phyloP scores from a whole-genome alignment of 1,140 invertebrate genomes.

The Prorops nasuta region DNA sequence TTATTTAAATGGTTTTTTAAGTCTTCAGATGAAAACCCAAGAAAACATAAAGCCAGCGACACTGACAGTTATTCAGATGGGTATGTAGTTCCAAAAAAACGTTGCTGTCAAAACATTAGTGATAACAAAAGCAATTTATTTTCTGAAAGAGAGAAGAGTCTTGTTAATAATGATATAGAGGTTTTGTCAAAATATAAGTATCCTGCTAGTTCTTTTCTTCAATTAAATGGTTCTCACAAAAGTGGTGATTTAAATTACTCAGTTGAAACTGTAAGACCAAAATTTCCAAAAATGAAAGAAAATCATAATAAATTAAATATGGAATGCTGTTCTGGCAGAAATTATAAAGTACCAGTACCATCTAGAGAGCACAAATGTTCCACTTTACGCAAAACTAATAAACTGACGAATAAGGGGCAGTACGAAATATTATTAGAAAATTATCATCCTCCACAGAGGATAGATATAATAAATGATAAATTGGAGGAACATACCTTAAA shows the following conservation, averaged over 20 bases:
- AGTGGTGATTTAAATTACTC: conserved; percentile 13
- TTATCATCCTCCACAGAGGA: conserved; percentile 30
- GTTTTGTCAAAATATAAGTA: conserved; percentile 12
- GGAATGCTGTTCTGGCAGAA: conserved; percentile 7
- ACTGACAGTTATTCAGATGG: conserved; percentile 6
- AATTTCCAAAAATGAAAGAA: not conserved
- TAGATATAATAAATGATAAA: conserved; percentile 22
- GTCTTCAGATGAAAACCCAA: conserved; percentile 34
- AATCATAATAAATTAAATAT: conserved; percentile 15
- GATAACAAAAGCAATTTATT: conserved; percentile 3
- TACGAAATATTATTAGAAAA: conserved; percentile 42
- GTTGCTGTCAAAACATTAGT: conserved; percentile 13
- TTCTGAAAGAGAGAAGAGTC: conserved; percentile 21
- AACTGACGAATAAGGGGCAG: conserved; percentile 38
- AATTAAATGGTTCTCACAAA: conserved; percentile 18
- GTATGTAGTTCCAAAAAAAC: conserved; percentile 26
- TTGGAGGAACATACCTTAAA: conserved; percentile 8
- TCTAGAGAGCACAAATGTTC: conserved; percentile 5
- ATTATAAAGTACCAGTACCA: not conserved
- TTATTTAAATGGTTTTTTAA: conserved; percentile 43
- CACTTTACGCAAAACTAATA: conserved; percentile 31
- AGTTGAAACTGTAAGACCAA: not conserved
- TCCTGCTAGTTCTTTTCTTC: conserved; percentile 1
- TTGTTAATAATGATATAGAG: conserved; percentile 22
- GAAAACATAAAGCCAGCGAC: conserved; percentile 30